Evolutionary conservation across 2,113 vertebrate genomes (phyloP).

Genomic region (Ceyx melanurus): DNA sequence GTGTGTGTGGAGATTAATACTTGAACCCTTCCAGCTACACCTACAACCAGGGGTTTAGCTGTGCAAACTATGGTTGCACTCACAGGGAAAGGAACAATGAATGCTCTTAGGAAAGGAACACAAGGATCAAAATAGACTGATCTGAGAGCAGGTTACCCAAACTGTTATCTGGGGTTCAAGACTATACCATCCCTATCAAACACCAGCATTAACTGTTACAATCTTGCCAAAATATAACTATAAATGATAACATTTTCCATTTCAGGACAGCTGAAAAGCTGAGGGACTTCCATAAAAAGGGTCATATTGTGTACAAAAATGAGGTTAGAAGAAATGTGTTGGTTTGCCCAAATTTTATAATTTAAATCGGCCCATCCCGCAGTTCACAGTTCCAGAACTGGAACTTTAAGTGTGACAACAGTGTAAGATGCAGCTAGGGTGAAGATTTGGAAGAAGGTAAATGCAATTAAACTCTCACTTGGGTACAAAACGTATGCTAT

Average conservation of each 20-base stretch:
- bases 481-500: background rate
- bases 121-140: background rate
- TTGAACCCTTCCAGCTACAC: background rate
- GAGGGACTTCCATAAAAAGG: background rate
- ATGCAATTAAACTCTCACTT: background rate
- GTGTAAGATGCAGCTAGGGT: background rate
- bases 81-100: background rate
- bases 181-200: background rate
- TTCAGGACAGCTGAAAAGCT: background rate
- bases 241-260: background rate
- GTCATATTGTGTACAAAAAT: background rate
- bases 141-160: background rate
- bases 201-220: accelerated
- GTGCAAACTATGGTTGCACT: background rate
- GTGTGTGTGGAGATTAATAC: background rate
- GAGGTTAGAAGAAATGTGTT: background rate
- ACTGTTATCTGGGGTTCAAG: background rate
- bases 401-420: background rate
- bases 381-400: background rate
- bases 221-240: background rate
- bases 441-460: background rate
- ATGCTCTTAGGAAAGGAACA: background rate
- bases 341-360: background rate
- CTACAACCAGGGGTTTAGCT: background rate
- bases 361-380: background rate